Evolutionary conservation across 2,113 vertebrate genomes (phyloP), one percentile per base, ranked within the genome.

Genomic region (Falco punctatus): DNA sequence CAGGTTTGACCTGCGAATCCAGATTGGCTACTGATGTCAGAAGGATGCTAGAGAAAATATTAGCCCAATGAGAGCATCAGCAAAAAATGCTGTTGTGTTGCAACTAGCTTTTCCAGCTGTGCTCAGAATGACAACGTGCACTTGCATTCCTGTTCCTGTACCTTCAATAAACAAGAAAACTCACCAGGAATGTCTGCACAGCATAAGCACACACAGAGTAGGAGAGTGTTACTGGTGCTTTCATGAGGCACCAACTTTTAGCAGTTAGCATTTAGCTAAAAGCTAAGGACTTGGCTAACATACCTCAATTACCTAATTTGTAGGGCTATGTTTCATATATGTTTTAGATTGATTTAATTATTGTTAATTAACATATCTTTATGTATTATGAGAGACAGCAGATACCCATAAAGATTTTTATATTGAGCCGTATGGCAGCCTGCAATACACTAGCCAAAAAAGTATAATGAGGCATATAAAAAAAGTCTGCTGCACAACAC

Each of bases 321-420:
- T 79, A 87, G 66, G 40, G 57, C 33, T 58, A 72, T 46, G 22
- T 94, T 86, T 94, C 86, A 62, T 88, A 51, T 82, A 88, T 51
- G 73, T 61, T 77, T 84, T 82, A 75, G 86, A 94, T 61, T 83
- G 87, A 94, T 88, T 89, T 62, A 90, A 86, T 96, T 77, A 81
- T 26, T 61, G 70, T 69, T 94, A 95, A 83, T 70, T 82, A 90
- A 69, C 78, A 58, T 92, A 85, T 85, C 79, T 95, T 94, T 88
- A 65, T 86, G 81, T 67, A 69, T 96, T 94, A 95, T 92, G 94
- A 94, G 93, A 94, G 87, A 81, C 79, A 92, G 92, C 94, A 89
- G 94, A 93, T 83, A 96, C 71, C 86, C 95, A 94, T 94, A 92
- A 71, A 94, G 90, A 61, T 80, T 96, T 92, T 92, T 88, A 81